Evolutionary conservation across 2,113 vertebrate genomes (phyloP).

Genomic region (Ifrita kowaldi): DNA sequence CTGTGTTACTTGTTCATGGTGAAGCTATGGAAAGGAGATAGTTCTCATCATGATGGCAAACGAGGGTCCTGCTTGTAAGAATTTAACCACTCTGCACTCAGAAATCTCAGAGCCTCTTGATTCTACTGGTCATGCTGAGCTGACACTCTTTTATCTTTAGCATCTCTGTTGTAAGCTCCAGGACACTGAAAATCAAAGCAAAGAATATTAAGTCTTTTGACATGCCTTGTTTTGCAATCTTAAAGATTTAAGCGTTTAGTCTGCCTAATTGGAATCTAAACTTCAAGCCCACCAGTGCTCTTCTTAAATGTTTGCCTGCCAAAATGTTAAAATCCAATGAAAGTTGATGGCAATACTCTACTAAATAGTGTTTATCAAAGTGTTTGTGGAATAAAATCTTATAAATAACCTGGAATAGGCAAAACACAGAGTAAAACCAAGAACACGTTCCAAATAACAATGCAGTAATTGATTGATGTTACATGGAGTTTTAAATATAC

Average conservation of each 20-base stretch:
- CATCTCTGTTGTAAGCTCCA: neutral
- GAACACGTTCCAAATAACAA: neutral
- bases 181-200: conserved; percentile 14
- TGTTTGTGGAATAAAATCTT: neutral
- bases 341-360: neutral
- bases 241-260: neutral
- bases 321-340: neutral
- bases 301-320: neutral
- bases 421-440: neutral
- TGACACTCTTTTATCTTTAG: neutral
- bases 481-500: neutral
- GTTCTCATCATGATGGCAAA: neutral
- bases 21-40: neutral
- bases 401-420: neutral
- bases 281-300: neutral
- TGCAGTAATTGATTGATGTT: neutral
- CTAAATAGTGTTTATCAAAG: neutral
- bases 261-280: neutral
- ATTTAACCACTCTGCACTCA: neutral
- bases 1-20: neutral
- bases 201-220: neutral
- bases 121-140: neutral
- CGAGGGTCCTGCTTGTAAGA: neutral
- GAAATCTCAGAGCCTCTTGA: neutral
- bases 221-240: neutral